Evolutionary conservation across 2,888 invertebrate species (phyloP).

Genomic region (Galerucella pusilla): DNA sequence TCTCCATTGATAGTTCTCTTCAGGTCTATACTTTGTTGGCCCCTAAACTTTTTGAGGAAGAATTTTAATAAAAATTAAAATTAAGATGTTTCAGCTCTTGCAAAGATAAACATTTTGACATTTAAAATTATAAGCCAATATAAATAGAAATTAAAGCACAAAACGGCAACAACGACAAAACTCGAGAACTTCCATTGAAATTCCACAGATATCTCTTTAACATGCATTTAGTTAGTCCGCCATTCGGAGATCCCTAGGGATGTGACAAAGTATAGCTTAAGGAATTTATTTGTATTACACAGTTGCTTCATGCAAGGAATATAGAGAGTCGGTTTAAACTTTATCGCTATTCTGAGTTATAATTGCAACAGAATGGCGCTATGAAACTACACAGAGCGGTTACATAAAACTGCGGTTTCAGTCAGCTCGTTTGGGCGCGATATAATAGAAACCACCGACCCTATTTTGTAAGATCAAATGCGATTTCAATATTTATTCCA

Average conservation of each 20-base stretch:
- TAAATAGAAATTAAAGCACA: constrained; percentile 14
- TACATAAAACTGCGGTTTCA: constrained; percentile 33
- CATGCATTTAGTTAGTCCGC: constrained; percentile 34
- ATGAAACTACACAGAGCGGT: constrained; percentile 18
- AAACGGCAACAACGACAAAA: constrained; percentile 22
- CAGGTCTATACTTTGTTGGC: no score
- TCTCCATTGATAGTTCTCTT: no score
- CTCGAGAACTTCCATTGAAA: constrained; percentile 31
- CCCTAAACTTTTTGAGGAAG: no score
- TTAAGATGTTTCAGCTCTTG: background rate
- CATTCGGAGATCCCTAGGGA: constrained; percentile 29
- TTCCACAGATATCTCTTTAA: constrained; percentile 35
- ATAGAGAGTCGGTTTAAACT: constrained; percentile 34
- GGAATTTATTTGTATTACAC: constrained; percentile 37
- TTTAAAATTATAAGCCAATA: constrained; percentile 8
- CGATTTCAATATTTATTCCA: constrained; percentile 23
- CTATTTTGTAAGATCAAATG: constrained; percentile 17
- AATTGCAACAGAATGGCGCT: constrained; percentile 27
- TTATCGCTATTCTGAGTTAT: constrained; percentile 37
- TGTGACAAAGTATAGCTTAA: constrained; percentile 37
- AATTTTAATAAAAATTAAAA: background rate
- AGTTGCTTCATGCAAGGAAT: constrained; percentile 37
- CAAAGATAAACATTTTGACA: background rate
- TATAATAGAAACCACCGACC: constrained; percentile 15
- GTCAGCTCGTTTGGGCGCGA: background rate